Base-by-base conservation (phyloP, 2,888 invertebrate species). In the Apodemia hepburni region DNA sequence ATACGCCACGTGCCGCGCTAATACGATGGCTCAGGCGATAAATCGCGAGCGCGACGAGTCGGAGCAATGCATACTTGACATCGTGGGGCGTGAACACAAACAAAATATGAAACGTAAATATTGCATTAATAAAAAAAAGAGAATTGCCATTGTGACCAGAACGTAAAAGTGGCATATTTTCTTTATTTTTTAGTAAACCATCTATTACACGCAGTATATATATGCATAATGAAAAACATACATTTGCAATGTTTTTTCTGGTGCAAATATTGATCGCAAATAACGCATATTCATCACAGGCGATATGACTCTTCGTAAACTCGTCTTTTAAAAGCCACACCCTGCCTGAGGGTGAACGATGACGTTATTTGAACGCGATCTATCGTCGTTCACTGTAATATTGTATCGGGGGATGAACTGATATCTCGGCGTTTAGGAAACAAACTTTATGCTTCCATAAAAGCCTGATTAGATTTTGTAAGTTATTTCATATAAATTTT, bases 341-440 rank as follows among this genome's bases (percentile, higher is more conserved):
- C 84, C 78, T 72, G 67, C 64, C 57, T 62, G 68, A 72, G 79
- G 80, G 81, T 88, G 82, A 87, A 81, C 83, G 86, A 88, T 87
- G 85, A 79, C 84, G 82, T 81, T 84, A 85, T 86, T 83, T 77
- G 74, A 82, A 83, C 80, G 79, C 84, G 82, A 87, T 88, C 87
- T 86, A 87, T 85, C 81, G 80, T 77, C 79, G 73, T 78, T 80
- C 79, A 80, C 84, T 84, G 82, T 86, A 84, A 88, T 89, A 89
- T 87, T 84, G 82, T 87, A 82, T 83, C 82, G 81, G 81, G 80
- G 80, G 78, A 47, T 81, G 75, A 74, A 82, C 85, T 85, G 87
- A 89, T 90, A 87, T 57, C 57, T 57, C 57, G 51, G 5, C 51
- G 51, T 57, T 57, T 57, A 57, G 57, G 29, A 29, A 57, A 57